phyloP scores from a whole-genome alignment of 1,140 invertebrate genomes.

The Nasonia giraulti region DNA sequence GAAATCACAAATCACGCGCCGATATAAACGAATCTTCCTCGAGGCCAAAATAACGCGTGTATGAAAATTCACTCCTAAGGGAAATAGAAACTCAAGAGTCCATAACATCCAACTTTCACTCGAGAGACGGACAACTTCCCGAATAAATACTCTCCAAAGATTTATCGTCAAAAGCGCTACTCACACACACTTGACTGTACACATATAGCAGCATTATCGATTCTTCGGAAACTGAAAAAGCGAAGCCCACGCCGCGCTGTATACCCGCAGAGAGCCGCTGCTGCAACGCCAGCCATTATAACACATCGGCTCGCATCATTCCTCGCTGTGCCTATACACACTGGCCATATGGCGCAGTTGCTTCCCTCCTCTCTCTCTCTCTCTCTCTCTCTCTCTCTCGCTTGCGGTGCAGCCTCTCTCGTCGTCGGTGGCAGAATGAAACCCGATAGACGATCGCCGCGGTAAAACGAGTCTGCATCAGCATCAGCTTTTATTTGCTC shows the following conservation, averaged over 20 bases:
- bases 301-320: background rate
- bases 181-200: background rate
- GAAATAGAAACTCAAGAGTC: background rate
- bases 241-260: background rate
- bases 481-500: constrained; percentile 32
- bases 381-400: background rate
- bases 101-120: background rate
- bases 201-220: background rate
- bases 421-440: constrained; percentile 33
- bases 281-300: too few species aligned
- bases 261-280: too few species aligned
- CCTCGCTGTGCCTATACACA: background rate
- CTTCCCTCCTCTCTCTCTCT: background rate
- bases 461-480: constrained; percentile 40
- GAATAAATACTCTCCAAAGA: background rate
- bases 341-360: constrained; percentile 13
- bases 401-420: background rate
- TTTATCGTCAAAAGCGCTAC: background rate
- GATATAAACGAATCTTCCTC: too few species aligned
- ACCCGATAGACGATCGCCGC: constrained; percentile 48
- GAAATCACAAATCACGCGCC: too few species aligned
- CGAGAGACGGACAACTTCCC: background rate
- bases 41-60: too few species aligned
- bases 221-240: background rate
- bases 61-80: background rate